Percentiles rank a stretch among this genome's conserved stretches.
These are phyloP conservation scores for Plotosus lineatus DNA, from an alignment of 2,113 vertebrate species.

Conservation along the genomic window DNA sequence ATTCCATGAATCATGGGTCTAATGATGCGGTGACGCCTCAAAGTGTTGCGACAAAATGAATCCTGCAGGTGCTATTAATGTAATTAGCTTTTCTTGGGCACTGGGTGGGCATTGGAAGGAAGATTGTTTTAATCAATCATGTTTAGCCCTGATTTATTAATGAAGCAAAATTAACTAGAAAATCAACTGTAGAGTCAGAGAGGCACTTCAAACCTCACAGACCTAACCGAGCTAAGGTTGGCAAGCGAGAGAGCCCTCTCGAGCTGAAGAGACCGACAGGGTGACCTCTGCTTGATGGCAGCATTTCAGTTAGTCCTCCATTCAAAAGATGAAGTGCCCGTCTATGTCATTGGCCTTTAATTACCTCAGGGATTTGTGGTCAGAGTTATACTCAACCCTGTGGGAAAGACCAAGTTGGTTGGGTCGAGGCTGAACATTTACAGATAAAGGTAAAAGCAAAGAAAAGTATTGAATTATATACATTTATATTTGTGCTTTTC, in stretches of 20 bases:
- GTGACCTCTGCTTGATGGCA: slow-evolving; percentile 58
- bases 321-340: slow-evolving; percentile 47
- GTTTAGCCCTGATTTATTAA: slow-evolving; percentile 15
- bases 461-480: not conserved
- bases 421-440: not conserved
- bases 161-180: slow-evolving; percentile 37
- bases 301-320: slow-evolving; percentile 60
- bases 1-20: slow-evolving; percentile 60
- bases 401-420: not conserved
- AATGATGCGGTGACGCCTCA: slow-evolving; percentile 57
- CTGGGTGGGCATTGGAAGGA: not conserved
- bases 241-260: not conserved
- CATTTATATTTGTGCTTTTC: not conserved
- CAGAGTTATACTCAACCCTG: slow-evolving; percentile 5
- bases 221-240: slow-evolving; percentile 6
- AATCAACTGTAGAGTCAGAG: not conserved
- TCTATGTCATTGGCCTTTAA: slow-evolving; percentile 55
- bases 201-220: slow-evolving; percentile 11
- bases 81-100: slow-evolving; percentile 63
- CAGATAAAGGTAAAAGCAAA: not conserved
- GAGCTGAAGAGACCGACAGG: slow-evolving; percentile 26
- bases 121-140: slow-evolving; percentile 24
- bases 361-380: slow-evolving; percentile 53
- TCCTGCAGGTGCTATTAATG: slow-evolving; percentile 67
- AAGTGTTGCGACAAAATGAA: slow-evolving; percentile 61